phyloP scores from a whole-genome alignment of 2,888 invertebrate genomes.

The Oligia strigilis region DNA sequence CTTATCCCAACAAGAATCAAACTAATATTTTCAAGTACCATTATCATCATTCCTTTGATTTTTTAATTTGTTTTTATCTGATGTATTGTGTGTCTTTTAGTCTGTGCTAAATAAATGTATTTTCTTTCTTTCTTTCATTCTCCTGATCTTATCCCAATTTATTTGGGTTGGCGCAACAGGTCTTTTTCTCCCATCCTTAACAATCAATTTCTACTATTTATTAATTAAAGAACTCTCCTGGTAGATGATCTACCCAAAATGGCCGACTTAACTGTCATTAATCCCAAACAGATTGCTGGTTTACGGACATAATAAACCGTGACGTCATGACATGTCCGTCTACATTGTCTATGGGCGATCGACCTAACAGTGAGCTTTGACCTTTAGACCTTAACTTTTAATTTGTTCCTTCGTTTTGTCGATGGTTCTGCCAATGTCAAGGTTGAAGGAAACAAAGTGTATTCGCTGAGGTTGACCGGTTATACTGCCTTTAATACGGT shows the following conservation, averaged over 20 bases:
- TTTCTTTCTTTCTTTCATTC: neutral
- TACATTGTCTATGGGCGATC: slow-evolving; percentile 47
- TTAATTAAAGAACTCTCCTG: neutral
- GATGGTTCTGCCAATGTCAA: no score
- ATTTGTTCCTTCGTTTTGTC: no score
- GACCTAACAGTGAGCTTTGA: slow-evolving; percentile 42
- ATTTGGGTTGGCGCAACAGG: neutral
- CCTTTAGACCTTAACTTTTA: slow-evolving; percentile 26
- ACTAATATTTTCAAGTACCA: neutral
- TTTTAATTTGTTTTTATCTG: no score
- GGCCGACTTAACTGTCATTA: slow-evolving; percentile 43
- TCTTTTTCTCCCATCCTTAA: neutral
- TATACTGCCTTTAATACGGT: no score
- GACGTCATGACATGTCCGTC: slow-evolving; percentile 29
- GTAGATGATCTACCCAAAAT: slow-evolving; percentile 11
- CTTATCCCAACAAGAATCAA: no score
- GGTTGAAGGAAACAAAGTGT: no score
- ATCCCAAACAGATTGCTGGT: slow-evolving; percentile 25
- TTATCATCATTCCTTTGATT: no score
- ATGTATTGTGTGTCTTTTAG: no score
- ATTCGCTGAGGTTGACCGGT: no score
- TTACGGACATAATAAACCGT: slow-evolving; percentile 31
- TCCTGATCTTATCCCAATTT: neutral
- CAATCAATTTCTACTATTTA: neutral
- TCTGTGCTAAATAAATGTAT: no score